Conservation (phyloP, 2,888 invertebrate genomes). For the Xylota segnis region DNA sequence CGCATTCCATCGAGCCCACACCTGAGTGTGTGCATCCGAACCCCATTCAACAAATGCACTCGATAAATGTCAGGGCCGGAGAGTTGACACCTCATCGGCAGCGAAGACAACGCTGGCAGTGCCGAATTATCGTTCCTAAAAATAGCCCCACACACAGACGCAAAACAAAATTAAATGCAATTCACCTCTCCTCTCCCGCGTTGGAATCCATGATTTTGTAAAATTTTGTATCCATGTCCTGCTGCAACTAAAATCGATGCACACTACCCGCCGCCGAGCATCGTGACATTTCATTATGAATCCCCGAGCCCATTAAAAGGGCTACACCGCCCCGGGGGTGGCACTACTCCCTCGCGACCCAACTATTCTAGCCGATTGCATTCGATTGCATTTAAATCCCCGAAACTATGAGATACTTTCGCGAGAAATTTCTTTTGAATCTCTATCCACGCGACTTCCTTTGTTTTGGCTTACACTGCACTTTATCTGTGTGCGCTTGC, state of each 20-base stretch:
- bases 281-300: conserved; percentile 60
- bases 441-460: conserved; percentile 14
- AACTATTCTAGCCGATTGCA: conserved; percentile 41
- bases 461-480: conserved; percentile 40
- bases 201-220: conserved; percentile 20
- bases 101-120: conserved; percentile 15
- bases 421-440: conserved; percentile 41
- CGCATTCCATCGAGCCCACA: conserved; percentile 27
- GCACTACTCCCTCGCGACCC: conserved; percentile 19
- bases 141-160: conserved; percentile 29
- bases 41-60: conserved; percentile 18
- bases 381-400: conserved; percentile 27
- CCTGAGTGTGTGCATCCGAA: neutral
- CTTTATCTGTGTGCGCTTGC: conserved; percentile 37
- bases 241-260: conserved; percentile 54
- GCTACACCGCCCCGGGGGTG: conserved; percentile 7
- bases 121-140: conserved; percentile 41
- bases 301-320: conserved; percentile 34
- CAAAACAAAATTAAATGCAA: conserved; percentile 44
- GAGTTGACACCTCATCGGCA: conserved; percentile 65
- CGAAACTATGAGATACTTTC: conserved; percentile 29
- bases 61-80: conserved; percentile 63
- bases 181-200: conserved; percentile 61
- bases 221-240: conserved; percentile 60
- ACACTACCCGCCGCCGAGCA: conserved; percentile 40